Evolutionary conservation across 2,888 invertebrate species (phyloP).

Genomic region (Nematopogon swammerdamellus): DNA sequence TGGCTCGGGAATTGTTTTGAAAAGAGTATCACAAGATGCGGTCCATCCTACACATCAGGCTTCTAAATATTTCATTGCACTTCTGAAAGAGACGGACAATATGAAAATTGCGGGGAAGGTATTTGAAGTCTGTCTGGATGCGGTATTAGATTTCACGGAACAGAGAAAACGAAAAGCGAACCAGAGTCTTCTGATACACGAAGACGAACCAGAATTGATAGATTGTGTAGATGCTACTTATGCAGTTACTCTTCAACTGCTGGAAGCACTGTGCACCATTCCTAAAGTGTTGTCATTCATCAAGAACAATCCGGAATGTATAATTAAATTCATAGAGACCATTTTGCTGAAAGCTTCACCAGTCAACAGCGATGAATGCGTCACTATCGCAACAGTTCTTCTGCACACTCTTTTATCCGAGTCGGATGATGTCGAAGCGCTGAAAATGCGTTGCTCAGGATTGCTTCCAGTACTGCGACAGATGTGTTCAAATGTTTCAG

Average conservation of each 20-base stretch:
- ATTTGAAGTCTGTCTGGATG: slow-evolving; percentile 27
- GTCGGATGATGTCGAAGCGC: slow-evolving; percentile 16
- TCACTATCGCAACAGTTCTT: slow-evolving; percentile 35
- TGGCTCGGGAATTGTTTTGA: slow-evolving; percentile 35
- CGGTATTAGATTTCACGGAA: slow-evolving; percentile 24
- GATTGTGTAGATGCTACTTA: slow-evolving; percentile 32
- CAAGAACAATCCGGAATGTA: slow-evolving; percentile 35
- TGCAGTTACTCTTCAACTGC: slow-evolving; percentile 41
- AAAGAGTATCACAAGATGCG: slow-evolving; percentile 17
- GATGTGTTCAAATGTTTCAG: slow-evolving; percentile 20
- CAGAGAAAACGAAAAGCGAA: slow-evolving; percentile 20
- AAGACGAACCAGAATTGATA: slow-evolving; percentile 30
- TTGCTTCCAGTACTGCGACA: slow-evolving; percentile 27
- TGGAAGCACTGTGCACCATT: slow-evolving; percentile 47
- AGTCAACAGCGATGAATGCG: slow-evolving; percentile 31
- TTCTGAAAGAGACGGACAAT: slow-evolving; percentile 24
- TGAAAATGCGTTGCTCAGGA: slow-evolving; percentile 21
- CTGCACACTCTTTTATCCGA: slow-evolving; percentile 37
- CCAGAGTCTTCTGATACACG: slow-evolving; percentile 26
- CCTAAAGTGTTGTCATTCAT: slow-evolving; percentile 36
- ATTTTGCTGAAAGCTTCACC: slow-evolving; percentile 26
- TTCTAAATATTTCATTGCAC: slow-evolving; percentile 25
- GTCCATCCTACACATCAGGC: slow-evolving; percentile 21
- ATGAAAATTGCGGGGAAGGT: slow-evolving; percentile 20
- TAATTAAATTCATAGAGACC: slow-evolving; percentile 45